Base-by-base conservation (phyloP, 1,140 invertebrate genomes). In the Anadara kagoshimensis region DNA sequence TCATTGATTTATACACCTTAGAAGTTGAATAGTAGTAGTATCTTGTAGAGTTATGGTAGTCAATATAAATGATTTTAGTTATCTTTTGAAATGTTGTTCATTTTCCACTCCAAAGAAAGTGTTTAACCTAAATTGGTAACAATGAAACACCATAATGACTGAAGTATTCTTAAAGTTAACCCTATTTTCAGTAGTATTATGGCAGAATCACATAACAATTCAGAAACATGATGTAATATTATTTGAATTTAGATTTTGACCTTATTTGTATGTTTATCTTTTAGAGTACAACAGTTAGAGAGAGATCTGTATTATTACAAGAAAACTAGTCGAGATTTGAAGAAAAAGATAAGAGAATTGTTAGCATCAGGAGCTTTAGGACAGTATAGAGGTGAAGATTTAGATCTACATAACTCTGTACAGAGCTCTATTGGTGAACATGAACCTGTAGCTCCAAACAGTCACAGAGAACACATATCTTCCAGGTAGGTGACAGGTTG, bases 231-330 rank as follows among this genome's bases (percentile, higher is more conserved):
- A 7, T 36, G 29, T 36, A 7, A 41, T 51, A 26, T 18, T 20
- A 70, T n/a, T n/a, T n/a, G n/a, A n/a, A n/a, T n/a, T n/a, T 43
- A n/a, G 57, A n/a, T 43, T 22, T 16, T 26, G 20, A 58, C n/a
- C n/a, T n/a, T n/a, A n/a, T n/a, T n/a, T n/a, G 7, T 22, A 58
- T 58, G 43, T 36, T 18, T 41, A 12, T 45, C 29, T 66, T 75
- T 44, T 75, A 88, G 86, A 73, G 75, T 85, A 14, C 80, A 83
- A 67, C 85, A 87, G 62, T 76, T 90, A 68, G 89, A 90, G 63
- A 89, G 88, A 72, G 88, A 90, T n/a, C 71, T 90, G 20, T 87
- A 86, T 65, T 89, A 88, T 70, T 89, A 89, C 78, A 89, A 89
- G 78, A 89, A 89, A 76, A 89, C 84, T 36, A 83, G 83, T 64